Evolutionary conservation across 1,140 invertebrate genomes (phyloP), one percentile per base, ranked within the genome.

Genomic region (Gonioctena quinquepunctata): DNA sequence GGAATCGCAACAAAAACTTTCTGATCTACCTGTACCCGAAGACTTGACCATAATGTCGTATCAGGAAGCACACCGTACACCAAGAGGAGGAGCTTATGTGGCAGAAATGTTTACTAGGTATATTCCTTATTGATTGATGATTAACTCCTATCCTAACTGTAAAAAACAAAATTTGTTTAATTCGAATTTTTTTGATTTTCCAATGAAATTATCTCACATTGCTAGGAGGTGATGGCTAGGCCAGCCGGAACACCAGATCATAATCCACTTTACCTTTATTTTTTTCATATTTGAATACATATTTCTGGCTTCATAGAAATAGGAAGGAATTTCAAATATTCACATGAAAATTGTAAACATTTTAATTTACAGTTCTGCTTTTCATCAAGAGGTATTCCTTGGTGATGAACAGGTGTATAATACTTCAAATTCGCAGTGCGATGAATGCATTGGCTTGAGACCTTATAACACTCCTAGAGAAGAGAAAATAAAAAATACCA

Each of bases 101-200:
- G 93, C 93, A 0, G 94, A 95, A 82, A 89, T 92, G 79, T 91
- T 95, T 72, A 90, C 92, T 27, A 88, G 88, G 88, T 90, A 42
- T 42, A 13, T n/a, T n/a, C n/a, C n/a, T n/a, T n/a, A n/a, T n/a
- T n/a, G n/a, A n/a, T n/a, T n/a, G n/a, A n/a, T n/a, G n/a, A n/a
- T n/a, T n/a, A n/a, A n/a, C n/a, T n/a, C n/a, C n/a, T n/a, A n/a
- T n/a, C n/a, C n/a, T n/a, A n/a, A n/a, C n/a, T n/a, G n/a, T n/a
- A n/a, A n/a, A n/a, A n/a, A n/a, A n/a, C n/a, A n/a, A n/a, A n/a
- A n/a, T n/a, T n/a, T n/a, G n/a, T n/a, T n/a, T n/a, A n/a, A n/a
- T n/a, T n/a, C n/a, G n/a, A n/a, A n/a, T n/a, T n/a, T n/a, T n/a
- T n/a, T n/a, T n/a, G n/a, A n/a, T n/a, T n/a, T n/a, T n/a, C n/a